Evolutionary conservation across 2,888 invertebrate genomes (phyloP), one percentile per base, ranked within the genome.

Genomic region (Piscicola geometra): DNA sequence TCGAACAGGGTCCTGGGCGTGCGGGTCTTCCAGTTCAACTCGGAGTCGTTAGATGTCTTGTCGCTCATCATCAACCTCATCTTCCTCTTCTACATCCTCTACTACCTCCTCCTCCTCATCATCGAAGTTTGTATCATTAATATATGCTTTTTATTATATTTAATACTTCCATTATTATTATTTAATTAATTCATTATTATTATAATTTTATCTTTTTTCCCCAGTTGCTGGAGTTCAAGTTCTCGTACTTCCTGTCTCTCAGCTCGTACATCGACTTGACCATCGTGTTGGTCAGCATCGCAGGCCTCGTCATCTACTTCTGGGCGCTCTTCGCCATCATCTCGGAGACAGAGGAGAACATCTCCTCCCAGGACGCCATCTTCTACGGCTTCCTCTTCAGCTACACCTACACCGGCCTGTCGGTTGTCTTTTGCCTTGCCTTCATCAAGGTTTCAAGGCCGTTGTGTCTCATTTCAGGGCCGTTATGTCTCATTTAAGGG

Each of bases 391-490:
- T 60, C n/a, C 21, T 64, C 1, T 52, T 36, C 35, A 33, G 35
- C 64, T 64, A 30, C 36, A 32, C 35, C 35, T 52, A 64, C 41
- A 64, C 32, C 41, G 36, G 18, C 25, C 33, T 73, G 64, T 73
- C 73, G 25, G 56, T 73, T 15, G 73, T 73, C 0, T 73, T 73
- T 36, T 60, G 73, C 60, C 32, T 73, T 2, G 32, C 73, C 21
- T 73, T 73, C 41, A 35, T 73, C 64, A 73, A 73, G 73, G 73
- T 73, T 30, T 15, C 41, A n/a, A n/a, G n/a, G n/a, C n/a, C n/a
- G n/a, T n/a, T n/a, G n/a, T n/a, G n/a, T n/a, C n/a, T n/a, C n/a
- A n/a, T n/a, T n/a, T n/a, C n/a, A n/a, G n/a, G n/a, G n/a, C n/a
- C n/a, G n/a, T n/a, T n/a, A n/a, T n/a, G n/a, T n/a, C n/a, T n/a